Evolutionary conservation across 1,140 invertebrate genomes (phyloP).

Genomic region (Dufourea novaeangliae): DNA sequence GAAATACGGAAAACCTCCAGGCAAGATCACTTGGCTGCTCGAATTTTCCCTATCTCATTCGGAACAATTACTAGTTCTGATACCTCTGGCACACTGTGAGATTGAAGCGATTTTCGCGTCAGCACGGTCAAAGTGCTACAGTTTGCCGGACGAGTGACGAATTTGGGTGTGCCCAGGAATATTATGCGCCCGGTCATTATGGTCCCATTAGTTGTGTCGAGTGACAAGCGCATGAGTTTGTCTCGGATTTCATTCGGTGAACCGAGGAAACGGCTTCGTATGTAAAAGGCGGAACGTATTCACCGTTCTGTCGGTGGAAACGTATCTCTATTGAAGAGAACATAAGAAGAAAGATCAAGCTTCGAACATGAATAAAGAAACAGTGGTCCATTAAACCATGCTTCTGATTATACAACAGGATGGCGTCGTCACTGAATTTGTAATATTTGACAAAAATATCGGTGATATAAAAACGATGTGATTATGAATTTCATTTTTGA

Average conservation of each 20-base stretch:
- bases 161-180: slow-evolving; percentile 27
- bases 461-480: no score
- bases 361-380: no score
- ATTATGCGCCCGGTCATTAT: slow-evolving; percentile 59
- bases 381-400: no score
- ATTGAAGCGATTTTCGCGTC: no score
- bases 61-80: no score
- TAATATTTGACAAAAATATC: no score
- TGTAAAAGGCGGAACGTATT: slow-evolving; percentile 18
- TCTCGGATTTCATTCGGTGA: slow-evolving; percentile 43
- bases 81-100: no score
- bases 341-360: no score
- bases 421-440: no score
- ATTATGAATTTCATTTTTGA: slow-evolving; percentile 46
- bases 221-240: slow-evolving; percentile 49
- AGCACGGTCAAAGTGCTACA: neutral
- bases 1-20: slow-evolving; percentile 48
- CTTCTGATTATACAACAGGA: no score
- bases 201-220: slow-evolving; percentile 64
- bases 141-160: slow-evolving; percentile 33
- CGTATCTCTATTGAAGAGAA: neutral
- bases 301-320: slow-evolving; percentile 70
- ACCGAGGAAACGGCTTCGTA: neutral
- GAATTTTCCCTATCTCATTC: neutral
- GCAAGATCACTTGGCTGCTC: no score